Conservation (phyloP, 2,113 vertebrate genomes). For the Tauraco erythrolophus region DNA sequence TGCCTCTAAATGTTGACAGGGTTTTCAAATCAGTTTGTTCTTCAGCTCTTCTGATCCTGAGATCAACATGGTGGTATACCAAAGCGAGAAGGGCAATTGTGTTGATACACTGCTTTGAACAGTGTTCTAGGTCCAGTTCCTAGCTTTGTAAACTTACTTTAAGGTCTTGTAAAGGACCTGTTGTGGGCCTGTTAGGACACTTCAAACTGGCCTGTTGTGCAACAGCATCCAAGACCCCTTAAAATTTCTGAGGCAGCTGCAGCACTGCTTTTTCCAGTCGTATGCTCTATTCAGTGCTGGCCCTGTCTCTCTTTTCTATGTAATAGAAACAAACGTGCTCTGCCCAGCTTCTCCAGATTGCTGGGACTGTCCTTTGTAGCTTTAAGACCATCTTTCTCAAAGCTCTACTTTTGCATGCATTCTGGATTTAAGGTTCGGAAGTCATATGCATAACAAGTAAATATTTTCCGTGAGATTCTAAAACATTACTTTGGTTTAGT, state of each 20-base stretch:
- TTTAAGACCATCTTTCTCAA: not conserved
- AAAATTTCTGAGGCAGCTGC: not conserved
- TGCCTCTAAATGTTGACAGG: not conserved
- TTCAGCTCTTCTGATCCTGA: not conserved
- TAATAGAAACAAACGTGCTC: not conserved
- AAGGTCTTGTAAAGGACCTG: not conserved
- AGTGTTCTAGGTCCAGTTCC: not conserved
- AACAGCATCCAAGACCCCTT: not conserved
- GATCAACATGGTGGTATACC: not conserved
- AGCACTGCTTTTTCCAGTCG: not conserved
- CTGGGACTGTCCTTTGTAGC: not conserved
- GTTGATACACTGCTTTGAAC: not conserved
- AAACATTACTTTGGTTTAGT: not conserved
- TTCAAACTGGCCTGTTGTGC: not conserved
- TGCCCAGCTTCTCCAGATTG: not conserved
- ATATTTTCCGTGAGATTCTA: not conserved
- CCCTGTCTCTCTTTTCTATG: not conserved
- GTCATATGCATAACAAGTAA: not conserved
- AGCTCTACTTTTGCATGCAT: not conserved
- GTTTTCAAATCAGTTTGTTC: not conserved
- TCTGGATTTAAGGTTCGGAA: not conserved
- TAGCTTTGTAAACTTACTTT: not conserved
- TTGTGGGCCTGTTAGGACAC: not conserved
- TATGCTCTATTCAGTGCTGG: not conserved
- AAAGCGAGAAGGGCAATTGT: not conserved